Conservation (phyloP, 1,140 invertebrate species). For the Centruroides vittatus region DNA sequence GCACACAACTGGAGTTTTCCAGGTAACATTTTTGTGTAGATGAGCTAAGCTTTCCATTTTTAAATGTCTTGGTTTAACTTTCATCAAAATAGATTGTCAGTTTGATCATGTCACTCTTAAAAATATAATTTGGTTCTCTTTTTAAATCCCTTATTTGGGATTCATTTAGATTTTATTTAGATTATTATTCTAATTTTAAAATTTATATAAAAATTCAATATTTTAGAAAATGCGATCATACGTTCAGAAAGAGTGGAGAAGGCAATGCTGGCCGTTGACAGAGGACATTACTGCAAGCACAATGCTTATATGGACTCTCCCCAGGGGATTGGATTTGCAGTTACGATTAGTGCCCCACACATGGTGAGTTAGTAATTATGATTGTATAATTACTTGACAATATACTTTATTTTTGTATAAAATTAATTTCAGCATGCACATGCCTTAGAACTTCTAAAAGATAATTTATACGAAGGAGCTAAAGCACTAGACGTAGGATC, state of each 20-base stretch:
- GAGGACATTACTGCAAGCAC: conserved; percentile 52
- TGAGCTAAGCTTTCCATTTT: no score
- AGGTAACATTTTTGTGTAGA: no score
- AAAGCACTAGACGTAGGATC: conserved; percentile 87
- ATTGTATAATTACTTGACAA: neutral
- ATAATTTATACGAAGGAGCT: conserved; percentile 54
- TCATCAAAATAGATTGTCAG: no score
- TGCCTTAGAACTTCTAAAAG: conserved; percentile 74
- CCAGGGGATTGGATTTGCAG: conserved; percentile 72
- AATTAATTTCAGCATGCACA: conserved; percentile 57
- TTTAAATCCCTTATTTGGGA: no score
- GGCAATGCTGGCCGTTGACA: conserved; percentile 72
- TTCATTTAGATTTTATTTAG: no score
- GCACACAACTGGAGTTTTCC: no score
- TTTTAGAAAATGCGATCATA: conserved; percentile 72
- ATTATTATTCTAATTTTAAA: no score
- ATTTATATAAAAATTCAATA: neutral
- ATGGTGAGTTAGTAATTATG: conserved; percentile 52
- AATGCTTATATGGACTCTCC: conserved; percentile 82
- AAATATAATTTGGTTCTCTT: no score
- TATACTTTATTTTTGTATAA: neutral
- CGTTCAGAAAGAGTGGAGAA: conserved; percentile 57
- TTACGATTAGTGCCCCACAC: conserved; percentile 94
- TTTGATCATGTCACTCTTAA: no score
- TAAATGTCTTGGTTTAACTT: no score